phyloP scores from a whole-genome alignment of 2,113 vertebrate genomes.

The Natator depressus region DNA sequence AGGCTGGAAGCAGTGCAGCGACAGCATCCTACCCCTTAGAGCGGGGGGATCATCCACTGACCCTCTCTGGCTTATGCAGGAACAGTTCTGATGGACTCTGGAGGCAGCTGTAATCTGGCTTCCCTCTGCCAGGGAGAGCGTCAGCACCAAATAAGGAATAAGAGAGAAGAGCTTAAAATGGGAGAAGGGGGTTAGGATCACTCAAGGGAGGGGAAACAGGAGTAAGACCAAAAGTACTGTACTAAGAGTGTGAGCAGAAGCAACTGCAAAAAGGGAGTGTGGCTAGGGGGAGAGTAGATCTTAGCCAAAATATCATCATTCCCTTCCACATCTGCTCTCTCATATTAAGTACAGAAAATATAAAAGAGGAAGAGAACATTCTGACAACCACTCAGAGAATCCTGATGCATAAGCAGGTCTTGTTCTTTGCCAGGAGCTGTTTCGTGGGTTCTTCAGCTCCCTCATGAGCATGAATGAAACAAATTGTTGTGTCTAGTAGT shows the following conservation, averaged over 20 bases:
- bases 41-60: background rate
- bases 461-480: background rate
- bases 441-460: background rate
- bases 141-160: background rate
- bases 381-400: background rate
- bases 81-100: background rate
- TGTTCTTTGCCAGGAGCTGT: background rate
- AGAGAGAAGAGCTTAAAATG: background rate
- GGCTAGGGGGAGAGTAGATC: background rate
- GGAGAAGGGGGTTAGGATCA: background rate
- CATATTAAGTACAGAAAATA: background rate
- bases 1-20: too few species aligned
- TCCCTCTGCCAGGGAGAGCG: background rate
- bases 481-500: background rate
- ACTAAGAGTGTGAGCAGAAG: background rate
- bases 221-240: background rate
- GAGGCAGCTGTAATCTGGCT: background rate
- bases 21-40: background rate
- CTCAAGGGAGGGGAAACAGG: background rate
- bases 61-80: background rate
- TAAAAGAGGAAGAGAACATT: background rate
- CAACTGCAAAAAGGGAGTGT: accelerated
- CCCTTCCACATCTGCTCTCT: background rate
- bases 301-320: background rate
- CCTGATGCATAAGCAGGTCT: accelerated